Conservation (phyloP, 2,888 invertebrate species). For the Parascotia fuliginaria region DNA sequence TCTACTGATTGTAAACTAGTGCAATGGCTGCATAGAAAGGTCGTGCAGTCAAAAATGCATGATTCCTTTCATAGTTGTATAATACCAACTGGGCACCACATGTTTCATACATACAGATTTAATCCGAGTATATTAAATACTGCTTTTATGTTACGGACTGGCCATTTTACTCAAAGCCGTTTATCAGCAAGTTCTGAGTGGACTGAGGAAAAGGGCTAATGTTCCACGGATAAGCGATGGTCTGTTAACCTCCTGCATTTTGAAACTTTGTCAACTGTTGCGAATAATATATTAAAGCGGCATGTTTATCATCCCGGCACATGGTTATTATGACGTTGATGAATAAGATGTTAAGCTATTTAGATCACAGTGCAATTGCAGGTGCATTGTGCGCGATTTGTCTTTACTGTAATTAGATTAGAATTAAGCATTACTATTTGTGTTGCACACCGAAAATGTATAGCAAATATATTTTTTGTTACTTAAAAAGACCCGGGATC, state of each 20-base stretch:
- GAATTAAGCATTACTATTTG: neutral
- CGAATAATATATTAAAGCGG: neutral
- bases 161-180: neutral
- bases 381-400: neutral
- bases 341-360: neutral
- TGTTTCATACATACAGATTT: neutral
- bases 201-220: conserved; percentile 6
- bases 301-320: neutral
- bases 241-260: conserved; percentile 10
- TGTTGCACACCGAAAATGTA: neutral
- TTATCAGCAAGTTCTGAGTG: neutral
- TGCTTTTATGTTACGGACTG: neutral
- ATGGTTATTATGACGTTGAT: neutral
- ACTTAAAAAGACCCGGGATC: too few species aligned
- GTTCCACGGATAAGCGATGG: conserved; percentile 9
- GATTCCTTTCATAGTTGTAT: conserved; percentile 41
- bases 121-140: neutral
- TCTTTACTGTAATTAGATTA: neutral
- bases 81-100: conserved; percentile 14
- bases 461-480: too few species aligned
- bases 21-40: conserved; percentile 59
- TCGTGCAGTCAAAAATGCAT: conserved; percentile 50
- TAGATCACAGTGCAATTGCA: neutral
- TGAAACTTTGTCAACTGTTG: conserved; percentile 6
- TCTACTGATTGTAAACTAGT: conserved; percentile 78